phyloP scores from a whole-genome alignment of 2,888 invertebrate genomes.

The Drosophila algonquin region DNA sequence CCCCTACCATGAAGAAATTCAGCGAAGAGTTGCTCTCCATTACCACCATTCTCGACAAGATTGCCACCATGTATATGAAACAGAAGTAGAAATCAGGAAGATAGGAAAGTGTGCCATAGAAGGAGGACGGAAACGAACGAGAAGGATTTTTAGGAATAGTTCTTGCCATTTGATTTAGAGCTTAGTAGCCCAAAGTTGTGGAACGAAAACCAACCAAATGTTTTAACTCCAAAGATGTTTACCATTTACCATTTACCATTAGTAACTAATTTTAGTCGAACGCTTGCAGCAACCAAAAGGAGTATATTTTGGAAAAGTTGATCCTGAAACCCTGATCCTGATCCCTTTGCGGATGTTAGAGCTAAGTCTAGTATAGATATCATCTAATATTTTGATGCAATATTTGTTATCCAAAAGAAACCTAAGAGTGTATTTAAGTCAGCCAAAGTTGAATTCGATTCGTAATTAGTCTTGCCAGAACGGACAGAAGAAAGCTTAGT shows the following conservation, averaged over 20 bases:
- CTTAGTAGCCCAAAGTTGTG: conserved; percentile 33
- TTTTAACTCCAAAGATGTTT: conserved; percentile 65
- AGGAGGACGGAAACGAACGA: conserved; percentile 31
- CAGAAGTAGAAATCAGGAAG: conserved; percentile 66
- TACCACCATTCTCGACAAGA: conserved; percentile 90
- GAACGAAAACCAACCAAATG: conserved; percentile 63
- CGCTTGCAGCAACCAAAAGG: conserved; percentile 52
- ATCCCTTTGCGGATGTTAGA: background rate
- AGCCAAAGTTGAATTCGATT: conserved; percentile 8
- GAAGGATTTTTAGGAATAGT: conserved; percentile 51
- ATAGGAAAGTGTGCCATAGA: conserved; percentile 61
- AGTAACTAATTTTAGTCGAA: conserved; percentile 22
- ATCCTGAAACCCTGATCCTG: conserved; percentile 2
- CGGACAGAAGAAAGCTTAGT: conserved; percentile 43
- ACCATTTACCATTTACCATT: conserved; percentile 22
- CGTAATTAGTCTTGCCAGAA: conserved; percentile 66
- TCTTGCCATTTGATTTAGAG: conserved; percentile 72
- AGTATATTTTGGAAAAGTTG: conserved; percentile 9
- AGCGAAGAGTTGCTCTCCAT: conserved; percentile 89
- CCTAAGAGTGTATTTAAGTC: background rate
- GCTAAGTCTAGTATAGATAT: conserved; percentile 2
- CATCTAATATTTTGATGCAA: conserved; percentile 18
- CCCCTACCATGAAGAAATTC: conserved; percentile 90
- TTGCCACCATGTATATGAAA: conserved; percentile 81
- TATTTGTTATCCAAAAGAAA: conserved; percentile 14